Percentiles rank a stretch among this genome's conserved stretches.
Conservation (phyloP, 2,113 vertebrate genomes). For the Aegotheles bennettii region DNA sequence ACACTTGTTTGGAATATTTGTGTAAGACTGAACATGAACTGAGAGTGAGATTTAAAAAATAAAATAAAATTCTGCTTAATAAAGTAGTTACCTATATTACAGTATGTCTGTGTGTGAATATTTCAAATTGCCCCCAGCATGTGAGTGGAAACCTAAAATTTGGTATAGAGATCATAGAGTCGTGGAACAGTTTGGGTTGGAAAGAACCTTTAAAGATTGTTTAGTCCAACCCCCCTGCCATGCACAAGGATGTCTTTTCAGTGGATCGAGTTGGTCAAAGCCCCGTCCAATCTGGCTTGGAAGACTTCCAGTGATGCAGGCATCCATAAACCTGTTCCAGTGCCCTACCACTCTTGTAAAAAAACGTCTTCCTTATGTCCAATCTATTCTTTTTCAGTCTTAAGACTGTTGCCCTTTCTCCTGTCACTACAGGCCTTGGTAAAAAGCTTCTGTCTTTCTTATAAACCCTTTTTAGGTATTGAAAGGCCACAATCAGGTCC, state of each 20-base stretch:
- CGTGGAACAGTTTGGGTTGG: background rate
- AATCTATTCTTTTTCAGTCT: background rate
- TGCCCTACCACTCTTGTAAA: background rate
- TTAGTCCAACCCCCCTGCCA: background rate
- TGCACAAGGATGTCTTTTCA: background rate
- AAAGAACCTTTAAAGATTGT: background rate
- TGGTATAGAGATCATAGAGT: background rate
- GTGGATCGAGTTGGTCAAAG: background rate
- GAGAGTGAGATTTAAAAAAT: background rate
- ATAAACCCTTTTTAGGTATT: accelerated
- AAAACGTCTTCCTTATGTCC: background rate
- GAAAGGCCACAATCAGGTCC: accelerated
- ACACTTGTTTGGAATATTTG: background rate
- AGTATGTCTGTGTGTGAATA: background rate
- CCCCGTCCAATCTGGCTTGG: accelerated
- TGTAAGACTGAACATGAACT: background rate
- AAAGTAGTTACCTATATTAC: background rate
- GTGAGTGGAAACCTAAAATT: background rate
- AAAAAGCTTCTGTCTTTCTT: background rate
- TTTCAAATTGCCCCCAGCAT: background rate
- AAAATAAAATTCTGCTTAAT: background rate
- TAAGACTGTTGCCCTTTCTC: background rate
- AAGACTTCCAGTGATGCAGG: background rate
- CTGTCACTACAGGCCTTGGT: background rate
- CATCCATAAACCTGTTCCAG: accelerated